Evolutionary conservation across 2,113 vertebrate genomes (phyloP).

Genomic region (Gobio gobio): DNA sequence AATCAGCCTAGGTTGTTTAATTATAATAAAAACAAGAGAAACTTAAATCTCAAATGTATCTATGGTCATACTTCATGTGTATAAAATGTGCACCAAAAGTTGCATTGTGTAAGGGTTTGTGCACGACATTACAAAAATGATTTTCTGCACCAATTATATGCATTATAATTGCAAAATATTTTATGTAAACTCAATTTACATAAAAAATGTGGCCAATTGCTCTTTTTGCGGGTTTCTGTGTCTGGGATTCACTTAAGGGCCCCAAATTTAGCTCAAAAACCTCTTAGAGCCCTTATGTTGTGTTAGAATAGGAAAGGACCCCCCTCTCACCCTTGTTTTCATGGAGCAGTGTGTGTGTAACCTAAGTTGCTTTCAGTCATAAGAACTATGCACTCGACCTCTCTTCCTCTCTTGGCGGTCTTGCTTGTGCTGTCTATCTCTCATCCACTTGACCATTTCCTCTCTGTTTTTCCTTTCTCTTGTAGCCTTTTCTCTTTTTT

Average conservation of each 20-base stretch:
- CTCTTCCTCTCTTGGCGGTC: conserved; percentile 7
- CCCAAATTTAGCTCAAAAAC: not conserved
- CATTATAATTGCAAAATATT: not conserved
- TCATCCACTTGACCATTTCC: conserved; percentile 37
- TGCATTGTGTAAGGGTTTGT: conserved; percentile 58
- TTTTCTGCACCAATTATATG: not conserved
- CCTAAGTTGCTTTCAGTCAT: conserved; percentile 58
- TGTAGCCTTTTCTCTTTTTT: conserved; percentile 1
- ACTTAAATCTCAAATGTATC: not conserved
- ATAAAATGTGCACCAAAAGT: not conserved
- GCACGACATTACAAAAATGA: conserved; percentile 28
- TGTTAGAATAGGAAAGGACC: conserved; percentile 32
- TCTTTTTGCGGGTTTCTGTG: conserved; percentile 3
- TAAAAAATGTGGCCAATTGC: not conserved
- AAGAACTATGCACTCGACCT: conserved; percentile 39
- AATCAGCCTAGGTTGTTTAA: not conserved
- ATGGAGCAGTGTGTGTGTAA: conserved; percentile 66
- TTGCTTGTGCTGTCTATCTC: conserved; percentile 39
- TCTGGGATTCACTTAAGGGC: conserved; percentile 20
- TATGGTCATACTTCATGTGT: conserved; percentile 29
- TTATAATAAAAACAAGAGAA: not conserved
- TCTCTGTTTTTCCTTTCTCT: conserved; percentile 38
- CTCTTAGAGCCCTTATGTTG: not conserved
- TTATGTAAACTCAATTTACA: conserved; percentile 26
- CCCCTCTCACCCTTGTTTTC: conserved; percentile 56